phyloP scores from a whole-genome alignment of 2,113 vertebrate genomes.

The Triplophysa siluroides region DNA sequence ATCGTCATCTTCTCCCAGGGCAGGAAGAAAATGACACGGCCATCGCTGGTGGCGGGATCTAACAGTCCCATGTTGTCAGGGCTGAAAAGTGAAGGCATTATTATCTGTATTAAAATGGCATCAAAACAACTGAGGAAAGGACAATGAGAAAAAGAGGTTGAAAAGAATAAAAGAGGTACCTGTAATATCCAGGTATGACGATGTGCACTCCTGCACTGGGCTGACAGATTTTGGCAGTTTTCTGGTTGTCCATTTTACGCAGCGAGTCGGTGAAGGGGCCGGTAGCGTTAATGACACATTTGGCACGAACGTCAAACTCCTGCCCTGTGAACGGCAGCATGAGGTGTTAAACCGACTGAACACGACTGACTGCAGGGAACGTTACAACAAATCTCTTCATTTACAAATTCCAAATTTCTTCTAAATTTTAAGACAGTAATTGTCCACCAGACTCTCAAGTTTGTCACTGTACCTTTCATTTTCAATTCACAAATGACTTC shows the following conservation, averaged over 20 bases:
- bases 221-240: constrained; percentile 87
- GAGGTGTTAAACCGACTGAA: constrained; percentile 12
- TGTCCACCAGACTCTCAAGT: too few species aligned
- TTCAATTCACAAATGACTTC: too few species aligned
- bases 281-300: constrained; percentile 97
- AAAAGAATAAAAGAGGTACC: constrained; percentile 66
- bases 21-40: constrained; percentile 96
- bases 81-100: constrained; percentile 65
- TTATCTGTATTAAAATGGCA: not conserved
- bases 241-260: constrained; percentile 91
- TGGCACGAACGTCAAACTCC: constrained; percentile 93
- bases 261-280: constrained; percentile 95
- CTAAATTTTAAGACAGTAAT: not conserved
- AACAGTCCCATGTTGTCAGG: constrained; percentile 97
- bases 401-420: not conserved
- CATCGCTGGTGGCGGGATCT: constrained; percentile 94
- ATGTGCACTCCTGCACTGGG: constrained; percentile 96
- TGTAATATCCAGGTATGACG: constrained; percentile 97
- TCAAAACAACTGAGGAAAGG: not conserved
- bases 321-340: constrained; percentile 73
- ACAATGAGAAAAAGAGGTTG: not conserved
- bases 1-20: constrained; percentile 99
- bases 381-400: not conserved
- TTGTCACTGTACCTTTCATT: too few species aligned
- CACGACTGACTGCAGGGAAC: not conserved